phyloP scores from a whole-genome alignment of 2,797 vertebrate species.

The Brachyalestes nurse region DNA sequence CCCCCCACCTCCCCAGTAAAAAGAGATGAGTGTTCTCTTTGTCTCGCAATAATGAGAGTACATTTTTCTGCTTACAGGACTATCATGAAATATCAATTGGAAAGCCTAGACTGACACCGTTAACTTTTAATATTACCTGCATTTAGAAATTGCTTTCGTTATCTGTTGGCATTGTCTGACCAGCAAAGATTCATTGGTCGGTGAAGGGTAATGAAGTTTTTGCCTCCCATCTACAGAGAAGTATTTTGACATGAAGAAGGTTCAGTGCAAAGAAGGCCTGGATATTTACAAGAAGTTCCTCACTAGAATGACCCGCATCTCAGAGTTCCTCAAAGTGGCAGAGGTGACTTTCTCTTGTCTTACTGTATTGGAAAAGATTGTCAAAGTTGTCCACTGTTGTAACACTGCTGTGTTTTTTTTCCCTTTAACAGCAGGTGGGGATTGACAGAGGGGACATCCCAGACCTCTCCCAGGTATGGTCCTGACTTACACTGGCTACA shows the following conservation, averaged over 20 bases:
- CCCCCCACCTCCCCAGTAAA: neutral
- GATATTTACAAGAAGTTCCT: slow-evolving; percentile 99
- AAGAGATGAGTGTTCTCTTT: slow-evolving; percentile 1
- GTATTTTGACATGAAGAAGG: slow-evolving; percentile 99
- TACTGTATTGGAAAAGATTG: neutral
- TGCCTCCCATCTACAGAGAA: slow-evolving; percentile 82
- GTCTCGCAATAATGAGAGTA: neutral
- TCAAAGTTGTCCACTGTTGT: neutral
- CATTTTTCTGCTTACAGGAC: neutral
- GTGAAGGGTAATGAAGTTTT: neutral
- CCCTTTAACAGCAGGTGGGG: slow-evolving; percentile 90
- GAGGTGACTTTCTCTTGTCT: slow-evolving; percentile 81
- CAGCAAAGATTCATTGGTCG: neutral
- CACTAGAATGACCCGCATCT: slow-evolving; percentile 98
- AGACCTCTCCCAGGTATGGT: slow-evolving; percentile 93
- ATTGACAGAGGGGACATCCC: slow-evolving; percentile 99
- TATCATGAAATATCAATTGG: neutral
- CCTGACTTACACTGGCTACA: slow-evolving; percentile 21
- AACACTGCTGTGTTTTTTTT: neutral
- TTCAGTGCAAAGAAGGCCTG: slow-evolving; percentile 97
- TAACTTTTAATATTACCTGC: neutral
- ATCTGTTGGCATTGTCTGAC: neutral
- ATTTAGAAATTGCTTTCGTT: slow-evolving; percentile 5
- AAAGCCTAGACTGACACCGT: slow-evolving; percentile 5
- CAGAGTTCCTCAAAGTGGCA: slow-evolving; percentile 99